A percentile compares a stretch with the other conserved stretches of the same genome.
Conservation (phyloP, 2,888 invertebrate genomes). For the Stenotaenia linearis region DNA sequence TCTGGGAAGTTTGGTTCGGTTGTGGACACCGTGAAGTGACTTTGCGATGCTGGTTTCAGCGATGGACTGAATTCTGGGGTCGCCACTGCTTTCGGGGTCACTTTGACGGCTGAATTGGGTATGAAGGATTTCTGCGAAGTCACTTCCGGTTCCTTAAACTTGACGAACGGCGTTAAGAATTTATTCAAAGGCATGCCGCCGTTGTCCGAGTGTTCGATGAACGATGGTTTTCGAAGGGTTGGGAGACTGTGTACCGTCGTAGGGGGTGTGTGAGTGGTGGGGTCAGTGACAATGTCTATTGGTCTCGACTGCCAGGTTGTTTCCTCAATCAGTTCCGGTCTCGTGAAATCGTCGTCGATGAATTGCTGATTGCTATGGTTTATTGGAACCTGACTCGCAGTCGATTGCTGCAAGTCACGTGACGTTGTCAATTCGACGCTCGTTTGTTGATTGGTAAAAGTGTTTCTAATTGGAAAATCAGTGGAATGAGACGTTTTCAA, state of each 20-base stretch:
- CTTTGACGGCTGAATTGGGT: not conserved
- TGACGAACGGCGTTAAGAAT: constrained; percentile 30
- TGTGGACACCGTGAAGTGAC: not conserved
- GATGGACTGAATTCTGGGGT: constrained; percentile 24
- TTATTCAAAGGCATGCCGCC: not conserved
- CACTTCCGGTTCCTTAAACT: not conserved
- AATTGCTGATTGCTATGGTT: not conserved
- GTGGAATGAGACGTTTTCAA: not conserved
- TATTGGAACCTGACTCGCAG: not conserved
- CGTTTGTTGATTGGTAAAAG: not conserved
- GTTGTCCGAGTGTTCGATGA: not conserved
- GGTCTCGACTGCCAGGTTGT: not conserved
- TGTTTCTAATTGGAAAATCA: not conserved
- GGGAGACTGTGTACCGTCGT: not conserved
- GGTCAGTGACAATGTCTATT: not conserved
- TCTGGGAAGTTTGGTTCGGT: not conserved
- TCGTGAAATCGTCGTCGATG: not conserved
- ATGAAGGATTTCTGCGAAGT: constrained; percentile 28
- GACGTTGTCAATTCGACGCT: not conserved
- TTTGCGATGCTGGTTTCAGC: not conserved
- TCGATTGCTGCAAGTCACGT: not conserved
- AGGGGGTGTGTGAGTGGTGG: not conserved
- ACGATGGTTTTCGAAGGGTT: not conserved
- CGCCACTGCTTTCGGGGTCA: constrained; percentile 28
- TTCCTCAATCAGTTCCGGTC: not conserved